Conservation (phyloP, 2,113 vertebrate genomes). For the Hippocampus mohnikei region DNA sequence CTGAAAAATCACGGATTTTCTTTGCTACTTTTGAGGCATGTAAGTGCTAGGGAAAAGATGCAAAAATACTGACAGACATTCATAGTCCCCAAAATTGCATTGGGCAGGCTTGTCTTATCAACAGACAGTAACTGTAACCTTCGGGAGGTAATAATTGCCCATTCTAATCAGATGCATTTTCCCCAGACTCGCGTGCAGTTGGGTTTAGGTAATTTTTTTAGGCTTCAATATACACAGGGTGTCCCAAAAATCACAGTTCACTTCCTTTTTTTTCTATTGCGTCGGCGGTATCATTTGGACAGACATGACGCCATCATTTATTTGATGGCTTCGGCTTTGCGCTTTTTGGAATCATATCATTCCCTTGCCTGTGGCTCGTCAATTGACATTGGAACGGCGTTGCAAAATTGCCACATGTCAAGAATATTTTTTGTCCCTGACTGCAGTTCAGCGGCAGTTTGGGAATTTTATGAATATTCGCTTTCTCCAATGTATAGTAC, state of each 20-base stretch:
- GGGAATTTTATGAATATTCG: not conserved
- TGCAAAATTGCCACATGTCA: too few species aligned
- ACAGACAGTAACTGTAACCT: not conserved
- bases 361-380: too few species aligned
- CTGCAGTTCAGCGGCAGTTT: not conserved
- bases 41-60: constrained; percentile 15
- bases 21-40: constrained; percentile 17
- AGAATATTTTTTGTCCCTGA: not conserved
- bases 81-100: not conserved
- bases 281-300: too few species aligned
- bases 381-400: too few species aligned
- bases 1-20: constrained; percentile 46
- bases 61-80: not conserved
- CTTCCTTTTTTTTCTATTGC: too few species aligned
- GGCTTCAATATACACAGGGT: too few species aligned
- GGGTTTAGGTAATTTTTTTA: not conserved
- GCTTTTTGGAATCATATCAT: too few species aligned
- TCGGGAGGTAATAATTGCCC: not conserved
- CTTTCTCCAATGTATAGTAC: not conserved
- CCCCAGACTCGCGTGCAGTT: not conserved
- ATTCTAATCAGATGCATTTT: not conserved
- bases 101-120: not conserved
- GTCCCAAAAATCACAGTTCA: not conserved
- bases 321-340: too few species aligned
- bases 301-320: too few species aligned